Evolutionary conservation across 2,888 invertebrate genomes (phyloP).

Genomic region (Physocephala rufipes): DNA sequence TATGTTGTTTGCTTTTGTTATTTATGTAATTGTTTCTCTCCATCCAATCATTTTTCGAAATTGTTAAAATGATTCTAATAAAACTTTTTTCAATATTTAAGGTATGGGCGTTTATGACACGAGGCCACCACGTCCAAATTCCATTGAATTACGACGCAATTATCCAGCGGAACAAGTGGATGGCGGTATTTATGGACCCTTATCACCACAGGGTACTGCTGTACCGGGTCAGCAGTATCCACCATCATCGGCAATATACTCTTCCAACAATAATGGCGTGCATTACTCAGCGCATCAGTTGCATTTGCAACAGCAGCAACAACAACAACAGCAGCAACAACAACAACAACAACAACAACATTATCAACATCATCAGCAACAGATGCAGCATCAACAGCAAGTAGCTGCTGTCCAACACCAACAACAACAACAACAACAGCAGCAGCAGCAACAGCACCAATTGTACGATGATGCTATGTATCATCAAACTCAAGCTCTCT

Average conservation of each 20-base stretch:
- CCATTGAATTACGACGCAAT: conserved; percentile 76
- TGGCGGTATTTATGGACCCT: conserved; percentile 58
- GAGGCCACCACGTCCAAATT: conserved; percentile 83
- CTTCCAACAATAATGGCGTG: conserved; percentile 51
- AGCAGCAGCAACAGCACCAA: conserved; percentile 54
- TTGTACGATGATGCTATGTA: conserved; percentile 62
- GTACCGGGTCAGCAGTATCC: conserved; percentile 42
- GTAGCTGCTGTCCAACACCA: conserved; percentile 44
- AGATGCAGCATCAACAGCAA: conserved; percentile 47
- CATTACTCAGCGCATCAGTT: conserved; percentile 44
- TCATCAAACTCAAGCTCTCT: conserved; percentile 61
- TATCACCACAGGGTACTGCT: conserved; percentile 57
- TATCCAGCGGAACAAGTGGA: conserved; percentile 64
- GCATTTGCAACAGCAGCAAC: conserved; percentile 47
- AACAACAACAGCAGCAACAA: conserved; percentile 52
- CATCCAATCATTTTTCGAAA: too few species aligned
- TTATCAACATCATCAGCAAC: conserved; percentile 54
- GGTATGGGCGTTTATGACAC: conserved; percentile 71
- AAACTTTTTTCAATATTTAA: conserved; percentile 50
- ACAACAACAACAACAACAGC: conserved; percentile 44
- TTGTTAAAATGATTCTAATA: too few species aligned
- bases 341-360: conserved; percentile 42
- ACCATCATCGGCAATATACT: conserved; percentile 39
- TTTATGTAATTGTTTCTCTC: not conserved
- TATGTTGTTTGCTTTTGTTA: conserved; percentile 21